These are phyloP conservation scores for Catonia carolina DNA, from an alignment of 2,888 invertebrate species.

Conservation along the genomic window DNA sequence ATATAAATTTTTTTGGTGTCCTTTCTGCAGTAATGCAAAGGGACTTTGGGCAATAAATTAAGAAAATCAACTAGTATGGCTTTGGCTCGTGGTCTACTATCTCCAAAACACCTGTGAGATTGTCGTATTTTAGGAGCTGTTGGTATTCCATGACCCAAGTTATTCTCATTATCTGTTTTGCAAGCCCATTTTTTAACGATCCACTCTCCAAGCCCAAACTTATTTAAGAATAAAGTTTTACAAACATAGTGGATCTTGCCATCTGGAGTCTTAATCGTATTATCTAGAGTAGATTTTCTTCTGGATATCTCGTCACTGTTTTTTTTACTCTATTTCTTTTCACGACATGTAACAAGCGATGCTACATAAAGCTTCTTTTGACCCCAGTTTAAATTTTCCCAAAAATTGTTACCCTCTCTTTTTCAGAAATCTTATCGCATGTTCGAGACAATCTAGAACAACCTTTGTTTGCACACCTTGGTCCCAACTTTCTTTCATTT, in stretches of 20 bases:
- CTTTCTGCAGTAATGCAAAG: conserved; percentile 4
- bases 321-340: conserved; percentile 3
- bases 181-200: neutral
- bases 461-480: conserved; percentile 3
- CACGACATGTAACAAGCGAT: conserved; percentile 6
- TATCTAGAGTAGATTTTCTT: conserved; percentile 13
- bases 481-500: conserved; percentile 14
- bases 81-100: neutral
- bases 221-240: conserved; percentile 3
- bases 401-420: conserved; percentile 4
- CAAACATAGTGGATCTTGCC: neutral
- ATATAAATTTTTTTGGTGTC: neutral
- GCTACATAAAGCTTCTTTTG: conserved; percentile 16
- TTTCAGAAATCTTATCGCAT: conserved; percentile 12
- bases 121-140: neutral
- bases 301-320: conserved; percentile 6
- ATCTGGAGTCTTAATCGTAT: conserved; percentile 8
- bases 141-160: neutral
- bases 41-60: neutral
- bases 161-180: neutral
- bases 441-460: conserved; percentile 7
- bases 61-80: neutral
- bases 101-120: neutral
- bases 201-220: conserved; percentile 7
- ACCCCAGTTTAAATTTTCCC: conserved; percentile 9